These are phyloP conservation scores for Drosophila hamatofila DNA, from an alignment of 2,888 invertebrate species.

Conservation along the genomic window DNA sequence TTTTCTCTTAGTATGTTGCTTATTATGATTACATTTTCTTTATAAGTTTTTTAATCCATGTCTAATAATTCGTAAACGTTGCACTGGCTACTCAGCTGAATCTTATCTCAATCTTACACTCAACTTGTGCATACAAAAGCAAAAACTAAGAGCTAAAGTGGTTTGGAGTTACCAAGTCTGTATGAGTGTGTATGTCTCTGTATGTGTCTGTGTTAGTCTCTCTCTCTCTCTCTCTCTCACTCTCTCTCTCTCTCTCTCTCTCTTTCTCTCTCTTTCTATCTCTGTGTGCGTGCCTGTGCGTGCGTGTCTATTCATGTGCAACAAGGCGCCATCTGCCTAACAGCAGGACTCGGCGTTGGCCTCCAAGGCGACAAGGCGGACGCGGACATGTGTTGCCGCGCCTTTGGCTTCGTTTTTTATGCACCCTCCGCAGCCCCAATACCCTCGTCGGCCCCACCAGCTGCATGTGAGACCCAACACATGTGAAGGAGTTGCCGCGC, in stretches of 20 bases:
- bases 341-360: conserved; percentile 30
- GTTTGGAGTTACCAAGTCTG: background rate
- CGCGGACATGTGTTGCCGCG: conserved; percentile 44
- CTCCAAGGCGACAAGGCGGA: conserved; percentile 50
- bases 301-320: conserved; percentile 72
- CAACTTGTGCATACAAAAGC: background rate
- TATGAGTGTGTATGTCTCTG: conserved; percentile 1
- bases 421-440: background rate
- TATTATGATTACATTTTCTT: no score
- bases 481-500: conserved; percentile 47
- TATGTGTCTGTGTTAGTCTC: conserved; percentile 1
- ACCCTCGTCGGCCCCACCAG: background rate
- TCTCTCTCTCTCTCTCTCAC: no score
- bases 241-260: no score
- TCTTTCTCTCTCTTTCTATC: no score
- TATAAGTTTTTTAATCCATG: no score
- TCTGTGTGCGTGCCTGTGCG: conserved; percentile 29
- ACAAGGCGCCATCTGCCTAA: conserved; percentile 67
- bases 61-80: conserved; percentile 6
- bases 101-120: background rate
- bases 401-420: conserved; percentile 6
- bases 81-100: background rate
- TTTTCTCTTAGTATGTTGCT: no score
- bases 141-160: conserved; percentile 15
- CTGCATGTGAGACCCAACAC: conserved; percentile 55